Conservation (phyloP, 2,113 vertebrate genomes). For the Apistogramma diplotaenia region DNA sequence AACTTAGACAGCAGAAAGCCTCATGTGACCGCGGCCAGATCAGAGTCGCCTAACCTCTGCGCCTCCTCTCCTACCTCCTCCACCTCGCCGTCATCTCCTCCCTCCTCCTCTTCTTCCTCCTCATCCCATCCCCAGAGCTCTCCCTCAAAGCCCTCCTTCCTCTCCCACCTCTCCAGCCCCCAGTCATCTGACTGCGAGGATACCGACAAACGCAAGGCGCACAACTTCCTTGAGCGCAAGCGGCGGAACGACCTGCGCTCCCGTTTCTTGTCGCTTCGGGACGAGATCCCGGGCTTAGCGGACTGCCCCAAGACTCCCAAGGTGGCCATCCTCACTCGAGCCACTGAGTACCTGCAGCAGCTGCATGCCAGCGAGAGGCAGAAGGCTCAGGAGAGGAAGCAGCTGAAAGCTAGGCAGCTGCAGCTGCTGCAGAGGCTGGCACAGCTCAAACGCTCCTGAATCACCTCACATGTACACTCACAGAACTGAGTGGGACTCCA, state of each 20-base stretch:
- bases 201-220: slow-evolving; percentile 91
- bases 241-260: slow-evolving; percentile 93
- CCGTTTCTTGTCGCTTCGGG: slow-evolving; percentile 88
- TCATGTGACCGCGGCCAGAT: slow-evolving; percentile 10
- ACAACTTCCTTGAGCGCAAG: slow-evolving; percentile 94
- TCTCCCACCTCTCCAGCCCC: slow-evolving; percentile 69
- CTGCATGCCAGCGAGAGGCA: slow-evolving; percentile 83
- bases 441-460: slow-evolving; percentile 85
- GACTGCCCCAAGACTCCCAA: slow-evolving; percentile 92
- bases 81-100: slow-evolving; percentile 44
- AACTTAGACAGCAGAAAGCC: slow-evolving; percentile 57
- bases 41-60: slow-evolving; percentile 43
- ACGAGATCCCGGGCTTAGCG: slow-evolving; percentile 89
- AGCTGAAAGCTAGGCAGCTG: slow-evolving; percentile 82
- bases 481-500: slow-evolving; percentile 24
- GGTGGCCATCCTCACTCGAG: slow-evolving; percentile 92
- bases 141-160: slow-evolving; percentile 35
- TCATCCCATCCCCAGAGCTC: slow-evolving; percentile 40
- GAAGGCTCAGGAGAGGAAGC: slow-evolving; percentile 86
- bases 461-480: slow-evolving; percentile 2
- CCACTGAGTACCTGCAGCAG: slow-evolving; percentile 88
- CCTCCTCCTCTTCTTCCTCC: slow-evolving; percentile 39
- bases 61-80: slow-evolving; percentile 57
- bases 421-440: slow-evolving; percentile 88
- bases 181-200: slow-evolving; percentile 91